These are phyloP conservation scores for Triplophysa dalaica DNA, from an alignment of 2,113 vertebrate species.

Conservation along the genomic window DNA sequence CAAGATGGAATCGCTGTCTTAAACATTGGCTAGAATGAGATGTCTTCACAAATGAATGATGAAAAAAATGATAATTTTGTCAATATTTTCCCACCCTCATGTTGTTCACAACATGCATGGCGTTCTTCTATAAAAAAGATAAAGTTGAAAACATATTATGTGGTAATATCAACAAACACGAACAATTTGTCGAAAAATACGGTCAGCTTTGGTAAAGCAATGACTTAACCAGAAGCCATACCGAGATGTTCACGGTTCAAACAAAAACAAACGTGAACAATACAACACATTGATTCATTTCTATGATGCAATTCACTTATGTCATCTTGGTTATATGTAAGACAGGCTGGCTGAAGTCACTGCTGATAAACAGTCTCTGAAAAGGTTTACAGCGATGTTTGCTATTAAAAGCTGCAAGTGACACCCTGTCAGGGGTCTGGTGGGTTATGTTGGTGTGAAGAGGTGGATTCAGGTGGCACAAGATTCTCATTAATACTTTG, in stretches of 20 bases:
- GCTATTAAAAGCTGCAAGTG: constrained; percentile 6
- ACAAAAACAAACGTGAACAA: too few relatives aligned
- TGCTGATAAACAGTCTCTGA: not conserved
- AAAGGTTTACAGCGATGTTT: not conserved
- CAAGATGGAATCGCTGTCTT: not conserved
- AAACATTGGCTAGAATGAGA: not conserved
- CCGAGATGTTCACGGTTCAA: too few relatives aligned
- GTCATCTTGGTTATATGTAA: not conserved
- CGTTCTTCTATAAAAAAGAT: too few relatives aligned
- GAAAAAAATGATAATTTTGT: too few relatives aligned
- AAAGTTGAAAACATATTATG: too few relatives aligned
- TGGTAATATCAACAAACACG: too few relatives aligned
- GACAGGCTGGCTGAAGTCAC: not conserved
- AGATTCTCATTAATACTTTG: constrained; percentile 40
- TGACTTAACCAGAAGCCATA: too few relatives aligned
- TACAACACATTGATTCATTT: not conserved
- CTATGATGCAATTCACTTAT: constrained; percentile 1
- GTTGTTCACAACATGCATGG: too few relatives aligned
- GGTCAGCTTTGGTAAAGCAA: too few relatives aligned
- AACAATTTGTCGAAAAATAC: too few relatives aligned
- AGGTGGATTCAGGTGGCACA: constrained; percentile 23
- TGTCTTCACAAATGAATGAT: not conserved
- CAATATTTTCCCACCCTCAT: too few relatives aligned
- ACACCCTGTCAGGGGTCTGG: not conserved
- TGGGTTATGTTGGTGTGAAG: constrained; percentile 16